Conservation (phyloP, 1,140 invertebrate genomes). For the Zeugodacus cucurbitae region DNA sequence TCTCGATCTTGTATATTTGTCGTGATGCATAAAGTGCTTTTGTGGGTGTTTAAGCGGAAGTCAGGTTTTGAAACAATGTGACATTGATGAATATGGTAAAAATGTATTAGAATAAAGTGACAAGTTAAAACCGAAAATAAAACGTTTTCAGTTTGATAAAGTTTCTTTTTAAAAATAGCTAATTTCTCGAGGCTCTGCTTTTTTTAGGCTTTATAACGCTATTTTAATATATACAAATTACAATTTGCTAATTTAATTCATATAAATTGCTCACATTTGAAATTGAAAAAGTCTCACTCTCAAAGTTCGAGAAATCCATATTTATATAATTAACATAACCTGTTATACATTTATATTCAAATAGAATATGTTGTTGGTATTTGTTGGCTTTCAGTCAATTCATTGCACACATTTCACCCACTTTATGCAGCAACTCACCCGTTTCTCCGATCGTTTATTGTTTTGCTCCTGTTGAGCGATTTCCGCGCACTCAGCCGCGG, state of each 20-base stretch:
- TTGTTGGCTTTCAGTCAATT: not conserved
- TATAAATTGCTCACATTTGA: not conserved
- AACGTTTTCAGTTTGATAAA: no score
- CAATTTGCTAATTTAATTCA: not conserved
- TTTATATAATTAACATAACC: not conserved
- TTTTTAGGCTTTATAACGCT: no score
- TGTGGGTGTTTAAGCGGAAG: slow-evolving; percentile 7
- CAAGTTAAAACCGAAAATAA: no score
- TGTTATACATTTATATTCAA: not conserved
- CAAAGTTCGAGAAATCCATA: not conserved
- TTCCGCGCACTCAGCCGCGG: not conserved
- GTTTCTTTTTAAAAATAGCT: no score
- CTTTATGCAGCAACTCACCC: not conserved
- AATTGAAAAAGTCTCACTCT: not conserved
- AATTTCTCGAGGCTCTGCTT: no score
- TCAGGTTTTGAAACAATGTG: not conserved
- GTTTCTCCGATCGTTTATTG: not conserved
- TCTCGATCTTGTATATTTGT: not conserved
- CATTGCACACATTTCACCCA: not conserved
- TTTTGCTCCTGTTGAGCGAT: not conserved
- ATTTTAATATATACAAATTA: no score
- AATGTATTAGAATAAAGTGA: not conserved
- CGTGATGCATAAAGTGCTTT: not conserved
- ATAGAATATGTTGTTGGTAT: not conserved
- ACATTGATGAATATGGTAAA: not conserved